Evolutionary conservation across 2,797 vertebrate species (phyloP), one percentile per base, ranked within the genome.

Genomic region (Gadopsis bispinosus): DNA sequence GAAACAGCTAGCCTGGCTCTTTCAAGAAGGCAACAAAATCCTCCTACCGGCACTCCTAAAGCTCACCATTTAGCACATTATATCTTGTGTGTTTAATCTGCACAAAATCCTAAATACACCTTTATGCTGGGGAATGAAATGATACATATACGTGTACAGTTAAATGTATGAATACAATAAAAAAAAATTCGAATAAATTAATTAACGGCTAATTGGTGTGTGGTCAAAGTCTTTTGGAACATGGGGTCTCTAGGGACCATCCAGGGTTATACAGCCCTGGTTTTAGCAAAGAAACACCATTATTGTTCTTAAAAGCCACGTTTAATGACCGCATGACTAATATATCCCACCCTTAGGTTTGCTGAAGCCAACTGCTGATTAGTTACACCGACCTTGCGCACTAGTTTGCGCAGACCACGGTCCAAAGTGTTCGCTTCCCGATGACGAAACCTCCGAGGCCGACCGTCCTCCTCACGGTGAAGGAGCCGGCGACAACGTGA

Each of bases 401-500:
- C 37, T n/a, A 26, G 13, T 29, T 43, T 13, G 17, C 35, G 33
- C n/a, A 29, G 11, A 54, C 2, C 26, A 35, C 45, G 29, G 43
- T n/a, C 35, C 58, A 29, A 45, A 33, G 39, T 39, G 7, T 35
- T 45, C 17, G 33, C 51, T 63, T 63, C 48, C 29, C 29, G 71
- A 33, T 68, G 76, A 74, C 79, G 72, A 78, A 22, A 81, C 70
- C 19, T 51, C 59, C n/a, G n/a, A 39, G 55, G 39, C 64, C 65
- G 83, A 35, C 43, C 58, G 13, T 75, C 80, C 72, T 77, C 85
- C 79, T 83, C 87, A 69, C 69, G 83, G 74, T 80, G 81, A 84
- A 82, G 81, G 87, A 81, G 84, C 84, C 80, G 73, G 66, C 80
- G 39, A 63, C 79, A 88, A 87, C 77, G 87, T 88, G 83, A 82